Conservation (phyloP, 1,140 invertebrate species). For the Zaprionus ghesquierei region DNA sequence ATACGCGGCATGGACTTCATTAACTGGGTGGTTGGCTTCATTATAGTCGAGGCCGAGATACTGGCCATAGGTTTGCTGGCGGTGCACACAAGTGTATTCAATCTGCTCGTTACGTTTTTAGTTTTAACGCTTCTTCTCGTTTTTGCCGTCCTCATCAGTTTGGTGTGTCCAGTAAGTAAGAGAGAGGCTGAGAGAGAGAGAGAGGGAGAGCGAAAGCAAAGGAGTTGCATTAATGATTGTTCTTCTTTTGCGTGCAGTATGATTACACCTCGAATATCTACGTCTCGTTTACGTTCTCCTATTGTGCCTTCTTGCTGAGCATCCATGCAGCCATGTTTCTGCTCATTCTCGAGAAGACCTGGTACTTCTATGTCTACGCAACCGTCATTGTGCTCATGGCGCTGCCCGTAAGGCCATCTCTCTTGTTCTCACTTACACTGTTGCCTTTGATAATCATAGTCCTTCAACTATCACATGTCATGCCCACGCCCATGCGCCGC, state of each 20-base stretch:
- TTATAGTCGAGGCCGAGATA: constrained; percentile 31
- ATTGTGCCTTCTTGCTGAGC: constrained; percentile 11
- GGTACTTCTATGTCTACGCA: constrained; percentile 40
- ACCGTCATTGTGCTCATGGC: constrained; percentile 21
- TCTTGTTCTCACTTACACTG: constrained; percentile 8
- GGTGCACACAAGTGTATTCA: not conserved
- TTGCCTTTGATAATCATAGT: constrained; percentile 8
- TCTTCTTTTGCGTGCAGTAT: constrained; percentile 7
- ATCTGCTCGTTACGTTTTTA: not conserved
- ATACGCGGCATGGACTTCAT: not conserved
- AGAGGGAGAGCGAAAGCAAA: too few species aligned
- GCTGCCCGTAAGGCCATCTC: constrained; percentile 43
- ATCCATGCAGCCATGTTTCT: constrained; percentile 2
- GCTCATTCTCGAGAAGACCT: not conserved
- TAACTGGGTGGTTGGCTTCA: not conserved
- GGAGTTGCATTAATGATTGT: not conserved
- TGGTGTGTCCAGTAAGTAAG: constrained; percentile 33
- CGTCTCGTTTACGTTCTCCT: constrained; percentile 12
- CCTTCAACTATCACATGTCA: constrained; percentile 16
- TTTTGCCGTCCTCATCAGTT: constrained; percentile 1
- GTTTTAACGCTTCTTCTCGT: not conserved
- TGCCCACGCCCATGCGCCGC: not conserved
- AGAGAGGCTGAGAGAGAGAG: not conserved
- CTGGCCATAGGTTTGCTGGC: constrained; percentile 16
- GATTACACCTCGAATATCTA: constrained; percentile 40